A percentile compares a stretch with the other conserved stretches of the same genome.
phyloP scores from a whole-genome alignment of 2,888 invertebrate species.

The Salticus scenicus region DNA sequence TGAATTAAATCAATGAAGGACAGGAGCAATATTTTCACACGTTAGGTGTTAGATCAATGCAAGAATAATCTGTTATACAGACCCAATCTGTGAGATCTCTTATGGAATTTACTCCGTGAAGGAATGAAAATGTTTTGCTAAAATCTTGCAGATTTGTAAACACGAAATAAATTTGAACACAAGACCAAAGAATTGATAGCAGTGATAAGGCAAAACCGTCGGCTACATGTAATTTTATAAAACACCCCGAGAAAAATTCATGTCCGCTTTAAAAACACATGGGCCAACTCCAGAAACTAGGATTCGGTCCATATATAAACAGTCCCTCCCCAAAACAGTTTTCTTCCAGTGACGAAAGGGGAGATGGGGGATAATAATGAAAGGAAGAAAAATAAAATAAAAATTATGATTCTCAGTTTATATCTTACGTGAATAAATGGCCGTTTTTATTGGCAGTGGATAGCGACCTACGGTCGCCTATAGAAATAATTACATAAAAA shows the following conservation, averaged over 20 bases:
- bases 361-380: background rate
- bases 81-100: too few relatives aligned
- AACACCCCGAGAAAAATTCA: background rate
- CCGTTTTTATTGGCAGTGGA: slow-evolving; percentile 42
- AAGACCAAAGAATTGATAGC: too few relatives aligned
- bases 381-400: too few relatives aligned
- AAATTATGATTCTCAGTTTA: too few relatives aligned
- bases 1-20: too few relatives aligned
- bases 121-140: too few relatives aligned
- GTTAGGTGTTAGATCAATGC: too few relatives aligned
- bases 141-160: too few relatives aligned
- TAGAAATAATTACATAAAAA: slow-evolving; percentile 29
- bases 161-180: too few relatives aligned
- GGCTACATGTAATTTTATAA: background rate
- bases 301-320: slow-evolving; percentile 13
- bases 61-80: too few relatives aligned
- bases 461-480: slow-evolving; percentile 56
- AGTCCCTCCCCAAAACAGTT: background rate
- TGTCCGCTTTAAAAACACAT: background rate
- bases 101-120: too few relatives aligned
- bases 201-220: background rate
- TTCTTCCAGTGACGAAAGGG: background rate
- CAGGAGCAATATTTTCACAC: too few relatives aligned
- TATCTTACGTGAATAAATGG: slow-evolving; percentile 10
- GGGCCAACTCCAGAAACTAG: background rate